Conservation (phyloP, 2,113 vertebrate genomes). For the Patagioenas fasciata region DNA sequence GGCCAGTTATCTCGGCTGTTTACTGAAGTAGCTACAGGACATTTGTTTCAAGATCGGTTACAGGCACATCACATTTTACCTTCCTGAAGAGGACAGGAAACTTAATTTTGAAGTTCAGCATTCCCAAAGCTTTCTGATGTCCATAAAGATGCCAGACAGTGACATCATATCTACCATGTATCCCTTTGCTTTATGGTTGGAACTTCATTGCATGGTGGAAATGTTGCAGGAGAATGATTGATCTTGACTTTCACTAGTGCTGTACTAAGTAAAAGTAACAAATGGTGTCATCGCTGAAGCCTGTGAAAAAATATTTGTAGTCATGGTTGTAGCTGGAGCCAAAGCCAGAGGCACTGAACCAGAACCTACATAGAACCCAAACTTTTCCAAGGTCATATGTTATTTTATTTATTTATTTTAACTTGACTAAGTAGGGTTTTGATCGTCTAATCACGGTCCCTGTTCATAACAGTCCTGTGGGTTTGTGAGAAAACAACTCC, state of each 20-base stretch:
- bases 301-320: constrained; percentile 76
- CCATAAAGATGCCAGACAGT: constrained; percentile 29
- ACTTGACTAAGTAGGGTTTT: constrained; percentile 66
- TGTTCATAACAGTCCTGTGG: constrained; percentile 32
- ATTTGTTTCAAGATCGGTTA: constrained; percentile 30
- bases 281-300: constrained; percentile 74
- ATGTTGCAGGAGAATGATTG: constrained; percentile 57
- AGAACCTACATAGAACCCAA: constrained; percentile 51
- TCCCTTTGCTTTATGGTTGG: constrained; percentile 35
- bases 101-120: neutral
- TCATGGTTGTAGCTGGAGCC: constrained; percentile 69
- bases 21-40: constrained; percentile 10
- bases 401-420: constrained; percentile 73
- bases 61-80: neutral
- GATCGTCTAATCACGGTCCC: constrained; percentile 52
- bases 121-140: constrained; percentile 33
- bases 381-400: constrained; percentile 50
- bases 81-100: constrained; percentile 31
- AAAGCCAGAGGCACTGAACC: constrained; percentile 65
- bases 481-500: constrained; percentile 51
- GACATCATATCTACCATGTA: constrained; percentile 46
- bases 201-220: constrained; percentile 59
- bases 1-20: constrained; percentile 2
- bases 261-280: constrained; percentile 72
- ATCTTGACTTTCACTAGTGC: constrained; percentile 70